Base-by-base conservation (phyloP, 2,888 invertebrate genomes). In the Sylvicola cinctus region DNA sequence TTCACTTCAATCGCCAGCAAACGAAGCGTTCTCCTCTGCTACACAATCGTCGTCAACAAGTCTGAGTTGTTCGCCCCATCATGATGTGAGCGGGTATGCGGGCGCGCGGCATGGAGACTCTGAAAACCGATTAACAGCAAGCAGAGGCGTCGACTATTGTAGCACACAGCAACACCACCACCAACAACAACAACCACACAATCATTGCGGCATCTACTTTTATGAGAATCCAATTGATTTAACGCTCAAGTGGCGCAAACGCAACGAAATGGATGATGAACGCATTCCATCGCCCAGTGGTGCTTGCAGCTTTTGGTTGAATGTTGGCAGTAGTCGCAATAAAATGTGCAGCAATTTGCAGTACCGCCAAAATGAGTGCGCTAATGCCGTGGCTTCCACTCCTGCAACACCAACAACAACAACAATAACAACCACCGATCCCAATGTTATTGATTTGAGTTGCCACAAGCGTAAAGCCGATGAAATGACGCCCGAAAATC, bases 301-400 rank as follows among this genome's bases (percentile, higher is more conserved):
- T n/a, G n/a, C n/a, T n/a, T n/a, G n/a, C n/a, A n/a, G 23, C 23
- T 31, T 26, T 10, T 31, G 36, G 29, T 31, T 36, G 10, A 10
- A 31, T 8, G n/a, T 6, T 12, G 23, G 46, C 14, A 36, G 37
- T 23, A 15, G 16, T 20, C n/a, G n/a, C n/a, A n/a, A n/a, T n/a
- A n/a, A n/a, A n/a, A n/a, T n/a, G n/a, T n/a, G n/a, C 31, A 12
- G 31, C 44, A 41, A 39, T 37, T 43, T 5, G 46, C 47, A 20
- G 39, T 41, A 23, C 35, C 16, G 31, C 14, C 28, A 29, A 26
- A n/a, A 32, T n/a, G n/a, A n/a, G n/a, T n/a, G 28, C 28, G 11
- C 36, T 31, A 14, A 12, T 29, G 23, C 16, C 17, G 5, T 23
- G 29, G 35, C 36, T 14, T 13, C 35, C 31, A 11, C 31, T 25